phyloP scores from a whole-genome alignment of 2,113 vertebrate species.

The Vidua chalybeata region DNA sequence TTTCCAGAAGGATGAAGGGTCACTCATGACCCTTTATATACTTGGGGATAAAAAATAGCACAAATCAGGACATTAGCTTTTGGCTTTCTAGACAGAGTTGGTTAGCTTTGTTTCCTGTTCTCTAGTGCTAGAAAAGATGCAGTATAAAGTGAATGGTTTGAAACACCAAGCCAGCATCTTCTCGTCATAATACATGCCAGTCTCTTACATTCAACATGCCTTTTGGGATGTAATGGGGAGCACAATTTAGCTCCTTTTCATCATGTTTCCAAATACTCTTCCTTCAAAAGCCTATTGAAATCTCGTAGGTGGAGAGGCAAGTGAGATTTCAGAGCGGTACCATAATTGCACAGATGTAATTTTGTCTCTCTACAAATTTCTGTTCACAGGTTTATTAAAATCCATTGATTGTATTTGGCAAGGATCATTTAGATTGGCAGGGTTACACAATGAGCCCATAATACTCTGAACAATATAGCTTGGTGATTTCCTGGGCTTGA shows the following conservation, averaged over 20 bases:
- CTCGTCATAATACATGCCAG: background rate
- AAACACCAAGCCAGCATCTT: background rate
- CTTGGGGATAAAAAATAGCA: background rate
- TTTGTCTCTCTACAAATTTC: background rate
- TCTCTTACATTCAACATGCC: background rate
- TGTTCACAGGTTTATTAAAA: constrained; percentile 19
- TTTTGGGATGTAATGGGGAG: background rate
- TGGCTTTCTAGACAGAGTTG: background rate
- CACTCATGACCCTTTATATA: background rate
- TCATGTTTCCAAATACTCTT: background rate
- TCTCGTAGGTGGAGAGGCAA: background rate
- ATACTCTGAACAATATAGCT: background rate
- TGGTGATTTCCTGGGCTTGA: background rate
- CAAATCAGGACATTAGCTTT: background rate
- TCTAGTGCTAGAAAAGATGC: background rate
- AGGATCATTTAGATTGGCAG: background rate
- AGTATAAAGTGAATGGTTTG: background rate
- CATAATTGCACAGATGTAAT: background rate
- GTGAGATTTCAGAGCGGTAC: background rate
- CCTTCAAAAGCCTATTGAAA: constrained; percentile 28
- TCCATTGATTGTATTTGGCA: constrained; percentile 17
- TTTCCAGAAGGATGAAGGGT: background rate
- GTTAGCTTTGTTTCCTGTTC: background rate
- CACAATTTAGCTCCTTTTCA: background rate
- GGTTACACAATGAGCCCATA: background rate